Percentiles rank a stretch among this genome's conserved stretches.
Conservation (phyloP, 1,140 invertebrate species). For the Anadara kagoshimensis region DNA sequence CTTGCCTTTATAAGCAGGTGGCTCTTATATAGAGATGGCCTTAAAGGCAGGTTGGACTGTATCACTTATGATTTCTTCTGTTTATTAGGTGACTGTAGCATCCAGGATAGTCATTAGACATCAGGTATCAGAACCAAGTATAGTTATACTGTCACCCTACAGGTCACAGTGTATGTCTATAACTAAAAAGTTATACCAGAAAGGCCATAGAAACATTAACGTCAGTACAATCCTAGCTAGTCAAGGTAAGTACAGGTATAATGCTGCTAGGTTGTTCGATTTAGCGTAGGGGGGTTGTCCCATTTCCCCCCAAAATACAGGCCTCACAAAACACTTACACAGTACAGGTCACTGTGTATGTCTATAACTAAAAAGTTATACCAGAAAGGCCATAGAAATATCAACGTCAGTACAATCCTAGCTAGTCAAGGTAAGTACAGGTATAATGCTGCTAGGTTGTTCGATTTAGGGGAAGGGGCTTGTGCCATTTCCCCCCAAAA, state of each 20-base stretch:
- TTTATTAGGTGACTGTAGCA: slow-evolving; percentile 40
- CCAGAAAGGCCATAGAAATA: slow-evolving; percentile 25
- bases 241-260: slow-evolving; percentile 37
- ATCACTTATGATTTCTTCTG: not conserved
- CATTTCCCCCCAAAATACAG: too few species aligned
- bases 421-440: slow-evolving; percentile 35
- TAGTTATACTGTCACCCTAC: slow-evolving; percentile 50
- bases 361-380: slow-evolving; percentile 37
- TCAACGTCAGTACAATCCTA: slow-evolving; percentile 25
- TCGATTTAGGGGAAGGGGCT: too few species aligned
- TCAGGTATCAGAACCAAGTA: slow-evolving; percentile 31
- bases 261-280: too few species aligned
- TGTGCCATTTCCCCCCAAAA: too few species aligned
- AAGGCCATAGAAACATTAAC: slow-evolving; percentile 25
- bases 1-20: too few species aligned
- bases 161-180: slow-evolving; percentile 43
- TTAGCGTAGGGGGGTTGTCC: too few species aligned
- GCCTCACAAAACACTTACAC: too few species aligned
- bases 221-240: slow-evolving; percentile 21
- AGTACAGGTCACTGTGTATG: slow-evolving; percentile 43
- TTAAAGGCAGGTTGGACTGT: too few species aligned
- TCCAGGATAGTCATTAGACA: slow-evolving; percentile 36
- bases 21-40: too few species aligned
- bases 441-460: slow-evolving; percentile 1
- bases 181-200: slow-evolving; percentile 30